These are phyloP conservation scores for Bicyclus anynana DNA, from an alignment of 1,140 invertebrate genomes.

Conservation along the genomic window DNA sequence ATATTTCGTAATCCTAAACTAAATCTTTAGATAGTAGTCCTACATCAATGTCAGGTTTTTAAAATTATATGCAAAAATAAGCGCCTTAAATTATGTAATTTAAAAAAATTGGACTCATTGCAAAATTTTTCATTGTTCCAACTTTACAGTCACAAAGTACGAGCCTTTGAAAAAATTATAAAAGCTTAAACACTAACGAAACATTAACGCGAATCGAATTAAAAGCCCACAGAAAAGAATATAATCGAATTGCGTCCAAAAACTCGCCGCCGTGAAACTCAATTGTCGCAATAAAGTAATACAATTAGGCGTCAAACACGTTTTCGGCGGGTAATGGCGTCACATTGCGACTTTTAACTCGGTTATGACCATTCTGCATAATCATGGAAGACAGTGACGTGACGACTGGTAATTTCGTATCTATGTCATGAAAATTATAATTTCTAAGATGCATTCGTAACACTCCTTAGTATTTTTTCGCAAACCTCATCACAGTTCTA, in stretches of 20 bases:
- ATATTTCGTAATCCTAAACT: too few species aligned
- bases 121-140: too few species aligned
- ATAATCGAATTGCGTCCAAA: constrained; percentile 27
- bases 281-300: constrained; percentile 37
- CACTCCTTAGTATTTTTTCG: too few species aligned
- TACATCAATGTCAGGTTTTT: too few species aligned
- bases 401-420: constrained; percentile 15
- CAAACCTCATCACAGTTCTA: too few species aligned
- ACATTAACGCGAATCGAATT: constrained; percentile 17
- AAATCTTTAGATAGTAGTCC: too few species aligned
- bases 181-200: neutral
- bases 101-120: too few species aligned
- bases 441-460: too few species aligned
- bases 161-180: neutral
- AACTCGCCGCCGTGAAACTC: constrained; percentile 24
- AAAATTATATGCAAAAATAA: too few species aligned
- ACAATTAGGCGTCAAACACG: constrained; percentile 47
- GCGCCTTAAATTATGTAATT: too few species aligned
- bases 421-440: neutral
- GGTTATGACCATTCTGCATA: constrained; percentile 46
- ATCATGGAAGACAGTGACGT: constrained; percentile 30
- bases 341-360: constrained; percentile 29
- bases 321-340: constrained; percentile 35
- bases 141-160: too few species aligned
- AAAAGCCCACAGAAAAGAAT: constrained; percentile 19